Evolutionary conservation across 2,888 invertebrate species (phyloP), one percentile per base, ranked within the genome.

Genomic region (Ctena decussata): DNA sequence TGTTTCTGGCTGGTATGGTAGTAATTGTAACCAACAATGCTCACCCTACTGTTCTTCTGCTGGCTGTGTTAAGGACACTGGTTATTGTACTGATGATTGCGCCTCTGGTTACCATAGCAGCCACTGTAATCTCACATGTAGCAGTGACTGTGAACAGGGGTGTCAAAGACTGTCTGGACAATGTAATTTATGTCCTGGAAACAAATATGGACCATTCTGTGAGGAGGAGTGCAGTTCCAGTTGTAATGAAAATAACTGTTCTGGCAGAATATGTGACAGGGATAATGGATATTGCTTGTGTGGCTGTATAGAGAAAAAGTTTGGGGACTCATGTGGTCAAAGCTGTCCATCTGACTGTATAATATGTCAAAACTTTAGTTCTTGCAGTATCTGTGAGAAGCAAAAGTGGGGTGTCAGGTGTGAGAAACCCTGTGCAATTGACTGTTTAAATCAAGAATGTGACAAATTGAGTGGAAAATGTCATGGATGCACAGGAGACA

Each of bases 391-490:
- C 15, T 82, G 82, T 77, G 37, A 37, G 39, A 18, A 35, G n/a
- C 37, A 35, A 35, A 27, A 77, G 37, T 49, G 77, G 72, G 82
- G 82, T 11, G 46, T 57, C 24, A 82, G 5, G 8, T 82, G 82
- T 46, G 72, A 77, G 18, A 39, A 30, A 8, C 27, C 15, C 65
- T 82, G 82, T 49, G 24, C 65, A 11, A 15, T 15, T 15, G 46
- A 53, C 8, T 82, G 82, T 77, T 57, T 82, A 5, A 65, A 65
- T 35, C 32, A 35, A 35, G 11, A 65, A 6, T 85, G 85, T 71
- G 32, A 85, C n/a, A 72, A 77, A 32, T 30, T 60, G 0, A 77
- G 53, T 44, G 85, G 85, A 18, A 60, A 46, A 60, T 84, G 84
- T 69, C 60, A 49, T n/a, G 12, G 24, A 15, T 84, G 84, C 70